Evolutionary conservation across 2,113 vertebrate species (phyloP).

Genomic region (Thamnophis sirtalis): DNA sequence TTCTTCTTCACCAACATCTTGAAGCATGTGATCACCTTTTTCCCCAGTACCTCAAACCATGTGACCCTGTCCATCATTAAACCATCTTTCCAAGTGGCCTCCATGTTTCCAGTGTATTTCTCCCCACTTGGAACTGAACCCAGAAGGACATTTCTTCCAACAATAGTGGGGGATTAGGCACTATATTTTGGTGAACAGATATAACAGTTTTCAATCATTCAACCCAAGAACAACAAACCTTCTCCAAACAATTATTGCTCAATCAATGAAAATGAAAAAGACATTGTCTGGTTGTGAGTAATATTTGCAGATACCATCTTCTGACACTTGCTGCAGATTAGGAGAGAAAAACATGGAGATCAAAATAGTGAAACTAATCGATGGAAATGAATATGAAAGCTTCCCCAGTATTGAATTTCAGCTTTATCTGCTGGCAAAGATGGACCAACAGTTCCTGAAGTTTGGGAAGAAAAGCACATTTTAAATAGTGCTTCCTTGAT

Average conservation of each 20-base stretch:
- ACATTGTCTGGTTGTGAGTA: background rate
- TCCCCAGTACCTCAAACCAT: too few relatives aligned
- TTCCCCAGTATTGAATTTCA: background rate
- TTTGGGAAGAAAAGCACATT: conserved; percentile 6
- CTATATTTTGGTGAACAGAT: background rate
- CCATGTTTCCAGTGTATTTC: too few relatives aligned
- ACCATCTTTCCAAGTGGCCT: too few relatives aligned
- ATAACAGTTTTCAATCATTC: background rate
- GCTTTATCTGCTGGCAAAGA: background rate
- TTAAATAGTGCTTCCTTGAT: background rate
- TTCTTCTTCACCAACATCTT: too few relatives aligned
- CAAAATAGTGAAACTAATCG: conserved; percentile 31
- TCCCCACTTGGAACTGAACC: too few relatives aligned
- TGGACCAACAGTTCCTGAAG: background rate
- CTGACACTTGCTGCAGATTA: background rate
- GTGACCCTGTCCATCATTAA: too few relatives aligned
- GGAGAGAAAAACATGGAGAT: background rate
- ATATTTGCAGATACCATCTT: conserved; percentile 2
- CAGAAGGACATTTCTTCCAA: too few relatives aligned
- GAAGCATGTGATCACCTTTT: too few relatives aligned
- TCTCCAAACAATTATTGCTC: background rate
- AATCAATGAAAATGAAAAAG: background rate
- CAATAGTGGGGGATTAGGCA: background rate
- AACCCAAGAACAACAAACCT: background rate
- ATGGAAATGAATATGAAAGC: conserved; percentile 3